These are phyloP conservation scores for Plagiodera versicolora DNA, from an alignment of 2,888 invertebrate species.

Conservation along the genomic window DNA sequence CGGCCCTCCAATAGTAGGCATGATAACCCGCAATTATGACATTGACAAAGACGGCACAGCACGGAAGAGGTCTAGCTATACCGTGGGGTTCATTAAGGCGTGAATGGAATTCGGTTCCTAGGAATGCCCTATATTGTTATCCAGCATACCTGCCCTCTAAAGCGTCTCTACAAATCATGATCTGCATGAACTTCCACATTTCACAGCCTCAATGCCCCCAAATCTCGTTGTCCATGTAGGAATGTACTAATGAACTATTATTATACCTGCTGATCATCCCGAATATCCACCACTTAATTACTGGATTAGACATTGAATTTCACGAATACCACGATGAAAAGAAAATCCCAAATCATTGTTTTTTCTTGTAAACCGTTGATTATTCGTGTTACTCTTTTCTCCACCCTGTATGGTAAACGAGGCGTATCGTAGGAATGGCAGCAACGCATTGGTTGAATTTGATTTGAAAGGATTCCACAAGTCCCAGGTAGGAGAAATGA, in stretches of 20 bases:
- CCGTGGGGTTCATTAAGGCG: constrained; percentile 11
- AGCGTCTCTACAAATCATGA: constrained; percentile 13
- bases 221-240: constrained; percentile 2
- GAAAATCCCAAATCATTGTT: too few relatives aligned
- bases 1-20: background rate
- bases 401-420: too few relatives aligned
- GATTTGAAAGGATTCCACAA: constrained; percentile 3
- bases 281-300: too few relatives aligned
- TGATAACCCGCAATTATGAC: background rate
- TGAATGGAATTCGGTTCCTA: constrained; percentile 10
- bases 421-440: background rate
- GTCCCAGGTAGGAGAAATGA: background rate
- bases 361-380: too few relatives aligned
- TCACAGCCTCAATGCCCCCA: constrained; percentile 12
- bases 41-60: too few relatives aligned
- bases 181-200: constrained; percentile 8
- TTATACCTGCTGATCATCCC: background rate
- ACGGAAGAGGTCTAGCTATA: constrained; percentile 1
- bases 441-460: background rate
- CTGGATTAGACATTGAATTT: too few relatives aligned
- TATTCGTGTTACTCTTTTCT: too few relatives aligned
- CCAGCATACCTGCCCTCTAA: constrained; percentile 3
- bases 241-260: background rate
- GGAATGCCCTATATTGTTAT: constrained; percentile 13
- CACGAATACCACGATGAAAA: too few relatives aligned